Evolutionary conservation across 2,113 vertebrate species (phyloP).

Genomic region (Platysternon megacephalum): DNA sequence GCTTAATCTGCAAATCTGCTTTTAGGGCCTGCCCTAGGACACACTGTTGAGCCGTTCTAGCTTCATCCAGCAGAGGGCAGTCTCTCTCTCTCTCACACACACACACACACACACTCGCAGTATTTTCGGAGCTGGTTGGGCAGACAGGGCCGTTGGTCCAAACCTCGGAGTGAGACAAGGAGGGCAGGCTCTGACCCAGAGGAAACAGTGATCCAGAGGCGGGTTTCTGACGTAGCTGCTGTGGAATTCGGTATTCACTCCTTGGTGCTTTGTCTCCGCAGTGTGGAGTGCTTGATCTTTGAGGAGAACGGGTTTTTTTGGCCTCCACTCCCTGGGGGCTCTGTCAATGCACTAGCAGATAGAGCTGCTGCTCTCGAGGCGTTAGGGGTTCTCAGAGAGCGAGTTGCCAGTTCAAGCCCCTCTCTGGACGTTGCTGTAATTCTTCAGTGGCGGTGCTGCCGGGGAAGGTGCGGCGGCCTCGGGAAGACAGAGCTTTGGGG

Average conservation of each 20-base stretch:
- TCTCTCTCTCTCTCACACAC: too few species aligned
- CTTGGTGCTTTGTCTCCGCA: not conserved
- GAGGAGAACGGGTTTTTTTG: not conserved
- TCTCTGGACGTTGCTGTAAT: not conserved
- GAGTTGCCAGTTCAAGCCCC: not conserved
- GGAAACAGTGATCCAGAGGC: not conserved
- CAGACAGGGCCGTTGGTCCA: too few species aligned
- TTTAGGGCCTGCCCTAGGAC: not conserved
- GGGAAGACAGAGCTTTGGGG: not conserved
- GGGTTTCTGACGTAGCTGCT: not conserved
- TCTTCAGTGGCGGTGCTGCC: too few species aligned
- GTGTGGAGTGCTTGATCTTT: not conserved
- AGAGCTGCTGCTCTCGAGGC: too few species aligned
- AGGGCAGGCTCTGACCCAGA: not conserved
- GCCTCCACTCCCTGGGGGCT: too few species aligned
- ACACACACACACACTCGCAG: too few species aligned
- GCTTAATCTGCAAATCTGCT: not conserved
- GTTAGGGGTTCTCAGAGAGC: not conserved
- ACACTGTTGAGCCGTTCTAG: fast-evolving
- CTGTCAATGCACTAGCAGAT: too few species aligned
- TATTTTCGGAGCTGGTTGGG: too few species aligned
- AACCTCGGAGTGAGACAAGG: not conserved
- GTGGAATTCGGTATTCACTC: not conserved
- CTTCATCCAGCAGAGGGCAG: too few species aligned
- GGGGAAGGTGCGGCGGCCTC: not conserved